Evolutionary conservation across 92 coral and sea anemone species (phyloP).

Genomic region (Siderastrea siderea): DNA sequence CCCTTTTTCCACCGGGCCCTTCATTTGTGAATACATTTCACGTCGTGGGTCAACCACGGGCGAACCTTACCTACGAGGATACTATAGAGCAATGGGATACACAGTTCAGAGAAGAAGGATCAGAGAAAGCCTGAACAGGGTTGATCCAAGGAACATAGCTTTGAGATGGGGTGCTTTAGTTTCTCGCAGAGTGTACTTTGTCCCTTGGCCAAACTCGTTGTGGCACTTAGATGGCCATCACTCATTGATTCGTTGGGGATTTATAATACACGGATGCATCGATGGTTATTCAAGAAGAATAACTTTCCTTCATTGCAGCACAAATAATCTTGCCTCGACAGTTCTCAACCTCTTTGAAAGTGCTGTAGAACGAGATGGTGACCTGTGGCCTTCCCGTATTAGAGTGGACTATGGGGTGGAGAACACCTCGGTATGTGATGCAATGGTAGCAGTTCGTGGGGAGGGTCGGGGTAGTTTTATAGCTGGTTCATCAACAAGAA

Average conservation of each 20-base stretch:
- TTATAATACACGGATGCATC: slow-evolving; percentile 82
- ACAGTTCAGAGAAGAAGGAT: slow-evolving; percentile 70
- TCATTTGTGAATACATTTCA: slow-evolving; percentile 59
- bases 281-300: slow-evolving; percentile 72
- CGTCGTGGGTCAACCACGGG: slow-evolving; percentile 69
- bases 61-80: slow-evolving; percentile 60
- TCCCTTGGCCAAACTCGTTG: slow-evolving; percentile 76
- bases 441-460: slow-evolving; percentile 70
- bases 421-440: slow-evolving; percentile 83
- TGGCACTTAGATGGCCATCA: slow-evolving; percentile 72
- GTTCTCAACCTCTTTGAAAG: slow-evolving; percentile 65
- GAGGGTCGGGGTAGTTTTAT: slow-evolving; percentile 78
- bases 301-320: slow-evolving; percentile 76
- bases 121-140: slow-evolving; percentile 74
- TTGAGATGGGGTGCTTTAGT: not conserved
- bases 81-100: slow-evolving; percentile 60
- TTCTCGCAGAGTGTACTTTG: no score
- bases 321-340: slow-evolving; percentile 78
- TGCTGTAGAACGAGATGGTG: slow-evolving; percentile 72
- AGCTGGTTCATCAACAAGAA: slow-evolving; percentile 84
- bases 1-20: no score
- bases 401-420: slow-evolving; percentile 81
- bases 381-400: slow-evolving; percentile 85
- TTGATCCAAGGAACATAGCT: slow-evolving; percentile 80
- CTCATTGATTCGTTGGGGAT: slow-evolving; percentile 80